Conservation (phyloP, 1,140 invertebrate species). For the Rhopalosiphum maidis region DNA sequence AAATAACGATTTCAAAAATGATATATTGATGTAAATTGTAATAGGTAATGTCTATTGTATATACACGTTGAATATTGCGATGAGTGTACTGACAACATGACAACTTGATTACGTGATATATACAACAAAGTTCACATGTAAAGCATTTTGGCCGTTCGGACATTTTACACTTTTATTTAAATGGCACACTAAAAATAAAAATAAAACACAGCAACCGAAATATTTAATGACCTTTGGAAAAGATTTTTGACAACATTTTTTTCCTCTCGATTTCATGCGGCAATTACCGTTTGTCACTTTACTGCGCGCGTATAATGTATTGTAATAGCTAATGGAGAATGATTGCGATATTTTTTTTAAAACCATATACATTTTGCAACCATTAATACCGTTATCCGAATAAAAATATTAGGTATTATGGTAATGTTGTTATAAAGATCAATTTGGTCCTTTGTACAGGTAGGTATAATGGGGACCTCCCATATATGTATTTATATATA, state of each 20-base stretch:
- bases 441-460: not conserved
- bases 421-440: not conserved
- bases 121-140: not conserved
- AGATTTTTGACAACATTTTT: conserved; percentile 7
- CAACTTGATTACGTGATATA: not conserved
- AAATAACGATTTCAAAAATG: not conserved
- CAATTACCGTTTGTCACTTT: conserved; percentile 7
- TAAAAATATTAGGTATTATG: not conserved
- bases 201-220: not conserved
- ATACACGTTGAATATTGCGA: no score
- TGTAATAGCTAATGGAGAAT: not conserved
- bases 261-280: not conserved
- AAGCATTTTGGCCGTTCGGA: not conserved
- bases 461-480: not conserved
- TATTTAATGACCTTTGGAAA: not conserved
- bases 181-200: not conserved
- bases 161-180: not conserved
- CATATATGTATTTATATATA: not conserved
- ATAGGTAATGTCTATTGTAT: not conserved
- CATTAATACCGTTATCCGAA: not conserved
- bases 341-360: not conserved
- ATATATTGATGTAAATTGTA: not conserved
- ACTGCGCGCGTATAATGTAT: not conserved
- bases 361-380: not conserved
- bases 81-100: not conserved